Base-by-base conservation (phyloP, 2,797 vertebrate species). In the Halcyon chelicuti region DNA sequence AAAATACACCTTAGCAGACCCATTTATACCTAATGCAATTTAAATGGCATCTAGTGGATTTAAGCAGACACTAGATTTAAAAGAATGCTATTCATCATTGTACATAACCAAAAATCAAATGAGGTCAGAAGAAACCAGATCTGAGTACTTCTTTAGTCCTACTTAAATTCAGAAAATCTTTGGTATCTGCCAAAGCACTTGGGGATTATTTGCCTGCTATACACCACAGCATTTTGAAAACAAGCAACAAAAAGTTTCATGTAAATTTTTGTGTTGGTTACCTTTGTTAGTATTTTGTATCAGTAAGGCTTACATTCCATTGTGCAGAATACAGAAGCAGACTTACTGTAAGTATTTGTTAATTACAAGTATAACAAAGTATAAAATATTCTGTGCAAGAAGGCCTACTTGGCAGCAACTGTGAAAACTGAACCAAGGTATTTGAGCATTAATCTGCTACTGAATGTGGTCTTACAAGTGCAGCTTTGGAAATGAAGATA, bases 391-490 rank as follows among this genome's bases (percentile, higher is more conserved):
- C 80, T 93, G 81, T 91, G 95, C 98, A 97, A 97, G 68, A 96
- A 97, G 97, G 94, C 71, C 97, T 96, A 88, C 58, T 98, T 98
- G 98, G 98, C 98, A 98, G 97, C 80, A 57, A 96, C 97, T 89
- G 65, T 93, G 98, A 99, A 99, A 99, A 93, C 93, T 95, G 98
- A 99, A 98, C 98, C 98, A 98, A 98, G 97, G 97, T 98, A 98
- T 98, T 98, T 98, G 98, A 97, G 92, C 97, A 98, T 97, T 99
- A 99, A 99, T 99, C 98, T 98, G 97, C 97, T 97, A 96, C 98
- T 99, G 98, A 99, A 99, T 98, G 98, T 98, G 96, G 96, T 97
- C 97, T 98, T 98, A 98, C 97, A 99, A 98, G 97, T 96, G 96
- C 93, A 97, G 98, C 97, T 99, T 98, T 98, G 97, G 97, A 97